Base-by-base conservation (phyloP, 2,888 invertebrate genomes). In the Chirona hameri region DNA sequence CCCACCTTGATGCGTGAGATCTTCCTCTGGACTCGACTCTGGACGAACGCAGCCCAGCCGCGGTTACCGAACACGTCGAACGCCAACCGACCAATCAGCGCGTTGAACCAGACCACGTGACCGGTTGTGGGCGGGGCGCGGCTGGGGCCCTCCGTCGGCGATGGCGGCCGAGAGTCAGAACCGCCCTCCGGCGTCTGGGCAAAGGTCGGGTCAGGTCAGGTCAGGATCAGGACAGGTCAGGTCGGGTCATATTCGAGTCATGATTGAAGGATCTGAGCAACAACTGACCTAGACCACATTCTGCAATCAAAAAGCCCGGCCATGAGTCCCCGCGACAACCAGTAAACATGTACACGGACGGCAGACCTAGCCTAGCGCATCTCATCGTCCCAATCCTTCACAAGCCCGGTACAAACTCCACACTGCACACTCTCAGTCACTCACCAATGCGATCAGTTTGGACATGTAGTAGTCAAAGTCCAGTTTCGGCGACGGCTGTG, bases 11-110 rank as follows among this genome's bases (percentile, higher is more conserved):
- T 93, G 83, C 94, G 93, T 83, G 93, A 91, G 3, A 97, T 90
- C 89, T 97, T 97, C 87, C 93, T 91, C 89, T 97, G 95, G 87
- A 97, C 93, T 87, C 93, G 92, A 82, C 92, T 92, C 87, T 93
- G 92, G 65, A 97, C 91, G 84, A 92, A 90, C 83, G 90, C 90
- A 65, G 92, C 91, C 90, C 94, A 93, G 83, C 89, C 88, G 1
- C 91, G 91, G 87, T 95, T 93, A 57, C 92, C 91, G 87, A 95
- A 91, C 87, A 95, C 91, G 88, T 97, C 97, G 88, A 93, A 97
- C 86, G 95, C 90, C 76, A 96, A 88, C 82, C 97, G 90, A 57
- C 93, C 94, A 46, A 95, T 86, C 83, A 95, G 87, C 27, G 94
- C 92, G 89, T 96, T 96, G 85, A 95, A 87, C 93, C 94, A 95